phyloP scores from a whole-genome alignment of 1,140 invertebrate genomes.

The Caerostris extrusa region DNA sequence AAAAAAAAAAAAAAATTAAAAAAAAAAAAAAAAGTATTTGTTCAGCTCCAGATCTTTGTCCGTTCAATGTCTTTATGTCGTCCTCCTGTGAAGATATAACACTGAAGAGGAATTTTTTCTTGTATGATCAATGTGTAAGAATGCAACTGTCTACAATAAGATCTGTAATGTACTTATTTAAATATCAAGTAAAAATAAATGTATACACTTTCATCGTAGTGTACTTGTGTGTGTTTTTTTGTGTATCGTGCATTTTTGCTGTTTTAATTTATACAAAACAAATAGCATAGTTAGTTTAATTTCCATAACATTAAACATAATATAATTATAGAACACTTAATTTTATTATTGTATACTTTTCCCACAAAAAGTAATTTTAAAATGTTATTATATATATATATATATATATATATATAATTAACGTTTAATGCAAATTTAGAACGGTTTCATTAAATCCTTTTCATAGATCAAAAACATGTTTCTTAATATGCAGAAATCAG shows the following conservation, averaged over 20 bases:
- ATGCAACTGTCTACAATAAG: constrained; percentile 32
- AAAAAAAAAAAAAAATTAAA: not conserved
- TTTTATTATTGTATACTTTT: too few relatives aligned
- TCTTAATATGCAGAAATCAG: too few relatives aligned
- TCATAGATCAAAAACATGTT: too few relatives aligned
- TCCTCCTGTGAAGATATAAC: constrained; percentile 17
- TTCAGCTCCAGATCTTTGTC: constrained; percentile 48
- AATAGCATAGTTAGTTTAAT: not conserved
- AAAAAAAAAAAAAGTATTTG: constrained; percentile 72
- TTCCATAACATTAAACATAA: not conserved
- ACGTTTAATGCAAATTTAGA: too few relatives aligned
- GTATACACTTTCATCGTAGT: constrained; percentile 58
- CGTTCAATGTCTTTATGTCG: constrained; percentile 57
- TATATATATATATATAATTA: too few relatives aligned
- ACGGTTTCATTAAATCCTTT: too few relatives aligned
- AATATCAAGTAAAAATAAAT: constrained; percentile 55
- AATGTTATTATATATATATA: too few relatives aligned
- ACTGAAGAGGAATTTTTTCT: constrained; percentile 13
- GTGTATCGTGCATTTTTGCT: not conserved
- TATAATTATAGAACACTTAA: too few relatives aligned
- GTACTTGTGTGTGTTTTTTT: not conserved
- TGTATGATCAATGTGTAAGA: constrained; percentile 23
- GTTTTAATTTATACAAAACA: not conserved
- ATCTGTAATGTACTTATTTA: constrained; percentile 76
- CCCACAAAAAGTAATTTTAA: too few relatives aligned